A percentile compares a stretch with the other conserved stretches of the same genome.
These are phyloP conservation scores for Catharus fuscescens DNA, from an alignment of 2,113 vertebrate genomes.

Conservation along the genomic window DNA sequence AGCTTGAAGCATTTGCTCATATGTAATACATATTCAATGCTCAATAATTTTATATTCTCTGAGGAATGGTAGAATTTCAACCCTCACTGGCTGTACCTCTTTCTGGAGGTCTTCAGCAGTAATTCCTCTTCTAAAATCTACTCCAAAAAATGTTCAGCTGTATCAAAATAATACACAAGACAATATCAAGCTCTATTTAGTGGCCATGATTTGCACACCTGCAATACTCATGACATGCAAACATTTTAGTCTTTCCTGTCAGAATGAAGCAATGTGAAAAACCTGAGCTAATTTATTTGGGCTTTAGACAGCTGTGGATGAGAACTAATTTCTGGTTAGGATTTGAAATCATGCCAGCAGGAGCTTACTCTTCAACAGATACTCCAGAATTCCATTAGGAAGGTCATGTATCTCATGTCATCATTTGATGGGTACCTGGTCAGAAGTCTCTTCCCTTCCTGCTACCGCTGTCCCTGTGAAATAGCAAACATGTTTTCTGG, in stretches of 20 bases:
- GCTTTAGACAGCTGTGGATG: background rate
- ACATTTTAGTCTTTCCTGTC: background rate
- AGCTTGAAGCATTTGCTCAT: background rate
- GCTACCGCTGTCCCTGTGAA: background rate
- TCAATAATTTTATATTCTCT: background rate
- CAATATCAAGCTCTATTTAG: background rate
- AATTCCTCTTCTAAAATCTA: background rate
- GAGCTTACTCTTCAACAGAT: background rate
- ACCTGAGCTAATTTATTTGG: background rate
- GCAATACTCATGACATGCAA: background rate
- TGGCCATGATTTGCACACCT: background rate
- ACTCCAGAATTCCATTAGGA: background rate
- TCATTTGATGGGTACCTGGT: background rate
- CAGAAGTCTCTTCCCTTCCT: background rate
- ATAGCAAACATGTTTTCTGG: background rate
- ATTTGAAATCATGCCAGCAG: conserved; percentile 4
- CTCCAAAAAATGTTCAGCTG: background rate
- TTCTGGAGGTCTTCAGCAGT: background rate
- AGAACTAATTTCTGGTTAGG: background rate
- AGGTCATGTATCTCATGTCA: background rate
- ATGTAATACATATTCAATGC: background rate
- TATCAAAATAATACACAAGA: background rate
- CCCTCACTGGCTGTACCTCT: background rate
- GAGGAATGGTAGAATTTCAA: background rate
- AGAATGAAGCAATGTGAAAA: background rate